phyloP scores from a whole-genome alignment of 2,888 invertebrate species.

The Diaphora mendica region DNA sequence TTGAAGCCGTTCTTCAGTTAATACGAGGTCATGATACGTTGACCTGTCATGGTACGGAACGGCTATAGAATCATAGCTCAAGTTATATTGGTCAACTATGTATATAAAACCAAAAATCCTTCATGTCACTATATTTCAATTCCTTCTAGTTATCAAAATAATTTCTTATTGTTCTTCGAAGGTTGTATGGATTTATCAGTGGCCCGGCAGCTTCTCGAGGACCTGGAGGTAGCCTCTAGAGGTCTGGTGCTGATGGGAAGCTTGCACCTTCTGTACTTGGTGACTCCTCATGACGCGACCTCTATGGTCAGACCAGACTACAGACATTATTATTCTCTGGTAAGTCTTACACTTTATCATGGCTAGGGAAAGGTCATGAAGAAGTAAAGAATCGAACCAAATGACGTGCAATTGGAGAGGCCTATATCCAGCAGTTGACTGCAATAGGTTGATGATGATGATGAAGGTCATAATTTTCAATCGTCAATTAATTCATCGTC shows the following conservation, averaged over 20 bases:
- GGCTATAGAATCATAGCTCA: too few species aligned
- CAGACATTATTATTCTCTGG: conserved; percentile 87
- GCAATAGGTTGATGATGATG: too few species aligned
- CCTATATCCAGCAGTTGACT: too few species aligned
- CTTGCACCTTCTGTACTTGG: conserved; percentile 95
- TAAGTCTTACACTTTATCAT: conserved; percentile 60
- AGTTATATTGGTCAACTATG: too few species aligned
- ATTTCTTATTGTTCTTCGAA: conserved; percentile 55
- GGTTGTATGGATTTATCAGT: conserved; percentile 92
- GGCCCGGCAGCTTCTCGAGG: conserved; percentile 90
- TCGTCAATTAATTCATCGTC: too few species aligned
- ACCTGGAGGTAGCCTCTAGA: conserved; percentile 90
- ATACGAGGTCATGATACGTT: too few species aligned
- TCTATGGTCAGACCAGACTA: conserved; percentile 81
- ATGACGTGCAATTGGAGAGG: too few species aligned
- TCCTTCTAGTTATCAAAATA: not conserved
- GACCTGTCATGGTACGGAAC: too few species aligned
- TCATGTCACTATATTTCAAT: not conserved
- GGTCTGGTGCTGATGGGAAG: conserved; percentile 92
- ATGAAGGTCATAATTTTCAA: too few species aligned
- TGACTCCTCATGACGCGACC: conserved; percentile 92
- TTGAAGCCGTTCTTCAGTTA: too few species aligned
- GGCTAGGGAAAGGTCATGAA: not conserved
- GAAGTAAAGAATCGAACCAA: too few species aligned
- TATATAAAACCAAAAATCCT: too few species aligned